These are phyloP conservation scores for Zaprionus inermis DNA, from an alignment of 1,140 invertebrate genomes.

Conservation along the genomic window DNA sequence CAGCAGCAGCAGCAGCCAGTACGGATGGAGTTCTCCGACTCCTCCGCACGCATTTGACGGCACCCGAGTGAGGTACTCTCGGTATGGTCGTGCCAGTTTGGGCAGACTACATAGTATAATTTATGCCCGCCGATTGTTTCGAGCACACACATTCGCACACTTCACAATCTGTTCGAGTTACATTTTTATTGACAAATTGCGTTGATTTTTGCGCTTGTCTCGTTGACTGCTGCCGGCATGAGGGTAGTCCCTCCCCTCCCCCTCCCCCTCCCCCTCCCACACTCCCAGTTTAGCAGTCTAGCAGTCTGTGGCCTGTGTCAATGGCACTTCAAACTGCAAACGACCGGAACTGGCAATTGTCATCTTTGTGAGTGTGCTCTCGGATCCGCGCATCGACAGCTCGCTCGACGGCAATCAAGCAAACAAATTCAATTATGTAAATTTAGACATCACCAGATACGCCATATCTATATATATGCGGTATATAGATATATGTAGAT, in stretches of 20 bases:
- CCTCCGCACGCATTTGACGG: background rate
- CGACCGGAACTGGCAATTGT: slow-evolving; percentile 82
- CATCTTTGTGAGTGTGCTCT: slow-evolving; percentile 59
- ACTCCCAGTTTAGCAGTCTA: too few species aligned
- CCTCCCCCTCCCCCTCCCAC: background rate
- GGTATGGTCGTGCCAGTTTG: slow-evolving; percentile 23
- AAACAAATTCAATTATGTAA: slow-evolving; percentile 84
- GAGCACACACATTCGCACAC: slow-evolving; percentile 78
- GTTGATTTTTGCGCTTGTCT: slow-evolving; percentile 75
- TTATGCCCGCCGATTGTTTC: slow-evolving; percentile 79
- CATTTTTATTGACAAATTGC: slow-evolving; percentile 84
- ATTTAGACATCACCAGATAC: slow-evolving; percentile 71
- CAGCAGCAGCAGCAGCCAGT: background rate
- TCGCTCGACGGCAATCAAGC: slow-evolving; percentile 69
- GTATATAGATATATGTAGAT: slow-evolving; percentile 6
- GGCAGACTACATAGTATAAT: slow-evolving; percentile 64
- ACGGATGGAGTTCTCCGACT: background rate
- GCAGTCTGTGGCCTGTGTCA: slow-evolving; percentile 60
- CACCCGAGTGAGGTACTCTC: too few species aligned
- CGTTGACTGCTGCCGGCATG: slow-evolving; percentile 41
- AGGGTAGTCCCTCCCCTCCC: slow-evolving; percentile 37
- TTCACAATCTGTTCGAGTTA: slow-evolving; percentile 82
- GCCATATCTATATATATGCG: slow-evolving; percentile 4
- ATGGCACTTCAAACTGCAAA: slow-evolving; percentile 82
- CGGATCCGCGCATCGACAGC: slow-evolving; percentile 69